Evolutionary conservation across 2,797 vertebrate genomes (phyloP).

Genomic region (Anabas testudineus): DNA sequence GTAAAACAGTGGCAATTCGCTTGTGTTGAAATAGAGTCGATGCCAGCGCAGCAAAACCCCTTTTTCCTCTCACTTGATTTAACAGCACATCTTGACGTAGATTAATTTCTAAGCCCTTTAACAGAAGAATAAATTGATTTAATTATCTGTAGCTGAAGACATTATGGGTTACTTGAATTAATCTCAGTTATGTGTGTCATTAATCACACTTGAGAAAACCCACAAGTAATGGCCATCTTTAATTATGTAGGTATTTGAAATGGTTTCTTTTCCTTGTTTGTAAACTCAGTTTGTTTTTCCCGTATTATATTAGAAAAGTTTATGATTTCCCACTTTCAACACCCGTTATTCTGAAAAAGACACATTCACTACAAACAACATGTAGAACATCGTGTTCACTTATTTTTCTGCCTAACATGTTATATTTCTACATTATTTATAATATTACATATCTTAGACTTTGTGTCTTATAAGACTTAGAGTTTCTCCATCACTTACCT

Average conservation of each 20-base stretch:
- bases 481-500: constrained; percentile 54
- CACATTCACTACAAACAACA: constrained; percentile 2
- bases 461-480: not conserved
- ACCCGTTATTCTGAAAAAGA: not conserved
- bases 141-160: constrained; percentile 53
- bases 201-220: constrained; percentile 68
- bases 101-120: constrained; percentile 55
- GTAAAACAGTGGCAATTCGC: not conserved
- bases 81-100: constrained; percentile 18
- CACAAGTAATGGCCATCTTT: constrained; percentile 63
- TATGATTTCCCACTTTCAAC: not conserved
- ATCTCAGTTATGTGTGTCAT: constrained; percentile 58
- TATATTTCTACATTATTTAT: not conserved
- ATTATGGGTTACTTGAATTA: constrained; percentile 70
- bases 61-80: constrained; percentile 3
- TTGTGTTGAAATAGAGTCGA: not conserved
- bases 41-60: not conserved
- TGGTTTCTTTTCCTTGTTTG: constrained; percentile 24
- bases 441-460: constrained; percentile 8
- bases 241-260: constrained; percentile 67
- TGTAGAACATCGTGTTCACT: not conserved
- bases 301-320: too few species aligned
- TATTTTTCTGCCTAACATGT: not conserved
- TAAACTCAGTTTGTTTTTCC: constrained; percentile 11
- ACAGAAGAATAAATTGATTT: constrained; percentile 52